phyloP scores from a whole-genome alignment of 2,888 invertebrate genomes.

The Athalia rosae region DNA sequence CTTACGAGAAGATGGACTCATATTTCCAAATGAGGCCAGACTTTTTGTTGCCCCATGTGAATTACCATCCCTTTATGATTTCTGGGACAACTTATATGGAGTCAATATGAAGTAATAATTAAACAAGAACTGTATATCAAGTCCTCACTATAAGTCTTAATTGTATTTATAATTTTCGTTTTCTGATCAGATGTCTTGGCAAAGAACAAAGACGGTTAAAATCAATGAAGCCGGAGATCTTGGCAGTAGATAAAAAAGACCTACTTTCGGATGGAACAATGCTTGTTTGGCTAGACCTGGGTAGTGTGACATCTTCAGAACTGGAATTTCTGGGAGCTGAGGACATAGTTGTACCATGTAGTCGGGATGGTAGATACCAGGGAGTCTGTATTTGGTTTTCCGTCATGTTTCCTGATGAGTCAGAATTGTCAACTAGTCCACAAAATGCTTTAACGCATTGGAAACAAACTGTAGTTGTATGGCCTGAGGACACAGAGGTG shows the following conservation, averaged over 20 bases:
- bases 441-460: slow-evolving; percentile 79
- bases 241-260: slow-evolving; percentile 76
- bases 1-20: slow-evolving; percentile 81
- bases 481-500: slow-evolving; percentile 80
- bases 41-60: slow-evolving; percentile 79
- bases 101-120: slow-evolving; percentile 80
- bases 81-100: slow-evolving; percentile 88
- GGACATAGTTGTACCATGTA: slow-evolving; percentile 75
- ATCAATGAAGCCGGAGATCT: slow-evolving; percentile 81
- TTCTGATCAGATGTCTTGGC: slow-evolving; percentile 74
- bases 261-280: slow-evolving; percentile 80
- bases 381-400: slow-evolving; percentile 90
- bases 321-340: slow-evolving; percentile 78
- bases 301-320: slow-evolving; percentile 78
- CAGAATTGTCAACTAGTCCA: slow-evolving; percentile 78
- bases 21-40: slow-evolving; percentile 86
- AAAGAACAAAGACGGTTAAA: slow-evolving; percentile 79
- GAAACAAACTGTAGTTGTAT: slow-evolving; percentile 85
- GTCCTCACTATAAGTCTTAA: neutral
- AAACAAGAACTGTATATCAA: neutral
- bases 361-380: slow-evolving; percentile 79
- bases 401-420: slow-evolving; percentile 80
- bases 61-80: slow-evolving; percentile 80
- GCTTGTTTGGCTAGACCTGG: slow-evolving; percentile 82
- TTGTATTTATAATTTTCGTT: slow-evolving; percentile 32